Base-by-base conservation (phyloP, 2,888 invertebrate species). In the Phragmatobia fuliginosa region DNA sequence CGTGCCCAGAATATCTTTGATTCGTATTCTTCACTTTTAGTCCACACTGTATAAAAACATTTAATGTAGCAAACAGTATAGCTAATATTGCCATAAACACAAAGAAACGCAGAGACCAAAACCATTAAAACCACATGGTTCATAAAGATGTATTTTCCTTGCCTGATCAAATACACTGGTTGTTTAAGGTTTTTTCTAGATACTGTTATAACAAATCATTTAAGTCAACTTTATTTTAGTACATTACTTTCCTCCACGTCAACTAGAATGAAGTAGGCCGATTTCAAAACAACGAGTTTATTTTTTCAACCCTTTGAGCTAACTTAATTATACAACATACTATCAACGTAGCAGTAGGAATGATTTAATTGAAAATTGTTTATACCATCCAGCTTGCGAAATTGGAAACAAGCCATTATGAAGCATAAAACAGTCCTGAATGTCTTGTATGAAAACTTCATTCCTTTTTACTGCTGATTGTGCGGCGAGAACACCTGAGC, bases 401-500 rank as follows among this genome's bases (percentile, higher is more conserved):
- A 79, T 81, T 78, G 77, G 73, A 84, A 82, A 79, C 76, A 77
- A 76, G 83, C 78, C 77, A 79, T 87, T 85, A 85, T 76, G 82
- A 80, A 84, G 78, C 84, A 83, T 85, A 85, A 86, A 84, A 86
- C 84, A 76, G 75, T 80, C 45, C 84, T 85, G 85, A 87, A 88
- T 87, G 86, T 86, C 86, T 87, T 87, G 82, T 80, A 81, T 77
- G 83, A 84, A 85, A 85, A 86, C 86, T 88, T 85, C 90, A 86
- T 92, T 90, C 85, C 85, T 87, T 92, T 93, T 93, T 92, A 94
- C 91, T 93, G 93, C 93, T 91, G 91, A 93, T 93, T 92, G 92
- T 90, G 88, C 85, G 87, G 87, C 81, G 83, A 81, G 84, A 87
- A 88, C 94, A 94, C 93, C 94, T 93, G 94, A 84, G 91, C 85